Evolutionary conservation across 2,888 invertebrate species (phyloP), one percentile per base, ranked within the genome.

Genomic region (Nomada goodeniana): DNA sequence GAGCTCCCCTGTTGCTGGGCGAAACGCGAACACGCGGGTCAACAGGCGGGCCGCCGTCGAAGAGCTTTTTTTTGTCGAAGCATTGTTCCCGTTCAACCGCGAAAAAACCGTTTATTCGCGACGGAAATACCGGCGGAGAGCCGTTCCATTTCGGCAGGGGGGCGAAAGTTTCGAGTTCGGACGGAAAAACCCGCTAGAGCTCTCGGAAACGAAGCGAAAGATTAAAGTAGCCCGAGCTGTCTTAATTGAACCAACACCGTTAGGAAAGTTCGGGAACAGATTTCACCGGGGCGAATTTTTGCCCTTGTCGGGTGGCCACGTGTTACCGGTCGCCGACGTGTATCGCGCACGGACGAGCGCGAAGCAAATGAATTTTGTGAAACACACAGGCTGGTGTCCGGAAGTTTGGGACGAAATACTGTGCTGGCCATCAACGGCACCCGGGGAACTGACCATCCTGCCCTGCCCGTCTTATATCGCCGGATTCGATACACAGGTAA

Each of bases 391-490:
- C 26, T 93, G 94, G 93, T 96, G 96, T 83, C 95, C 95, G 0
- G 92, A 94, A 70, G 93, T 94, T 61, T 96, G 95, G 95, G 96
- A 96, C 86, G 92, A 93, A 1, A 94, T 95, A 76, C 87, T 94
- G 23, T 96, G 96, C 88, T 96, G 96, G 96, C 94, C 94, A 1
- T 93, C 94, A 42, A 94, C 95, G 0, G 89, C 93, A 23, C 94
- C 95, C 2, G 94, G 94, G 29, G 93, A 94, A 18, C 84, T 93
- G 67, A 93, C 94, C 11, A 90, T 92, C 23, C 91, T 92, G 60
- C 86, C 92, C 1, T 96, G 96, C 88, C 95, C 96, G 1, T 90
- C 92, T 60, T 96, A 95, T 89, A 94, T 96, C 65, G 92, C 93
- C 52, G 95, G 95, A 82, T 96, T 95, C 80, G 90, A 93, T 78